A percentile compares a stretch with the other conserved stretches of the same genome.
These are phyloP conservation scores for Drosophila peninsularis DNA, from an alignment of 2,888 invertebrate genomes.

Conservation along the genomic window DNA sequence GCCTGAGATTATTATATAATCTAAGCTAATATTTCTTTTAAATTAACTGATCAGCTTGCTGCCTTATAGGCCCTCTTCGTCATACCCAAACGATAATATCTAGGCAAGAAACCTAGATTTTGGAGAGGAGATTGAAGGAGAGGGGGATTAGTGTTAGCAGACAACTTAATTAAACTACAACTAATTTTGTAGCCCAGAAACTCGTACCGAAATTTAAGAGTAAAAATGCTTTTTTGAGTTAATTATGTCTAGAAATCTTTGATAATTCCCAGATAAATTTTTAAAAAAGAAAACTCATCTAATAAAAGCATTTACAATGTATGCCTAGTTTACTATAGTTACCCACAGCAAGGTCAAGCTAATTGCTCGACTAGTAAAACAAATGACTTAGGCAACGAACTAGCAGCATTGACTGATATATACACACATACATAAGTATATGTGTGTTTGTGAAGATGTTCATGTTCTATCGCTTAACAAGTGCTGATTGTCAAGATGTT, in stretches of 20 bases:
- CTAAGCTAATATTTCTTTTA: neutral
- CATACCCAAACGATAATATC: neutral
- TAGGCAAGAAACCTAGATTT: neutral
- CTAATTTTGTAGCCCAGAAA: too few relatives aligned
- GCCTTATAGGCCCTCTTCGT: neutral
- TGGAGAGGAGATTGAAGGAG: rapidly evolving
- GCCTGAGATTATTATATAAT: neutral
- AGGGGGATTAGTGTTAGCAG: too few relatives aligned
- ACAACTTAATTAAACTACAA: too few relatives aligned
- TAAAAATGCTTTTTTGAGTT: too few relatives aligned
- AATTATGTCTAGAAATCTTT: neutral
- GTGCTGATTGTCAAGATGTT: conserved; percentile 52
- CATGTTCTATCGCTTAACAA: conserved; percentile 47
- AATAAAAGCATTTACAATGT: conserved; percentile 3
- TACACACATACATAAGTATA: neutral
- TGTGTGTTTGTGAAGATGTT: conserved; percentile 2
- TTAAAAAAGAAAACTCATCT: neutral
- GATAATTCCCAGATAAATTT: neutral
- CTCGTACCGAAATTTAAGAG: too few relatives aligned
- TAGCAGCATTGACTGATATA: neutral
- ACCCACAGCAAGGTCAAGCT: neutral
- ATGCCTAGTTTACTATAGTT: neutral
- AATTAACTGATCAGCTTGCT: neutral
- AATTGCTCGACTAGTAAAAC: conserved; percentile 4
- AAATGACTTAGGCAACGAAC: conserved; percentile 57